A percentile compares a stretch with the other conserved stretches of the same genome.
Conservation (phyloP, 2,113 vertebrate genomes). For the Actenoides hombroni region DNA sequence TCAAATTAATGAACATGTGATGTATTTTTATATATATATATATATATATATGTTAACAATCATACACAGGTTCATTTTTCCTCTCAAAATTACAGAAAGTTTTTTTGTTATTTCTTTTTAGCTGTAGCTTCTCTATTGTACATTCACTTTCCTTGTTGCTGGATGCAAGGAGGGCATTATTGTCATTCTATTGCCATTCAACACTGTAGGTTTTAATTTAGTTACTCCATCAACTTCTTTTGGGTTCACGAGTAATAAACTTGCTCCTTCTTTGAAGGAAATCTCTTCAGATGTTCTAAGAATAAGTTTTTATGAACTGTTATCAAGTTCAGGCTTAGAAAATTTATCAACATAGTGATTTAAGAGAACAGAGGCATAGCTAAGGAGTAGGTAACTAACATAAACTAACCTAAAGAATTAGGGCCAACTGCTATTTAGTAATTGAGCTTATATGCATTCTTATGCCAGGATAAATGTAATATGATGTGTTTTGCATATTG, state of each 20-base stretch:
- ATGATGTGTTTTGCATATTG: background rate
- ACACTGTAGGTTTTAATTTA: background rate
- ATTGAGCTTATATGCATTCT: background rate
- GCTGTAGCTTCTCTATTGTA: background rate
- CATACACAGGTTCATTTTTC: background rate
- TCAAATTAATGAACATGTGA: background rate
- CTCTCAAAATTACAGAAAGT: background rate
- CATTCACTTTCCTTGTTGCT: background rate
- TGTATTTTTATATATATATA: background rate
- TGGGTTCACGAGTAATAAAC: background rate
- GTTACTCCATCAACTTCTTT: background rate
- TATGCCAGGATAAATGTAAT: background rate
- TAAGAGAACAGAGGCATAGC: background rate
- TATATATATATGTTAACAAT: background rate
- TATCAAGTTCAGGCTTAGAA: background rate
- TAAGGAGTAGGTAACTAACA: background rate
- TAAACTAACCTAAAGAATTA: background rate
- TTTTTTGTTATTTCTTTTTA: background rate
- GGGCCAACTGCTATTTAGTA: background rate
- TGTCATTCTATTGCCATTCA: background rate
- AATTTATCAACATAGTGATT: background rate
- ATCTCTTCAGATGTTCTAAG: background rate
- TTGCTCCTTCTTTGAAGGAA: background rate
- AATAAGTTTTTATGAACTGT: background rate
- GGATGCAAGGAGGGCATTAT: background rate